Conservation (phyloP, 2,888 invertebrate species). For the Sicus ferrugineus region DNA sequence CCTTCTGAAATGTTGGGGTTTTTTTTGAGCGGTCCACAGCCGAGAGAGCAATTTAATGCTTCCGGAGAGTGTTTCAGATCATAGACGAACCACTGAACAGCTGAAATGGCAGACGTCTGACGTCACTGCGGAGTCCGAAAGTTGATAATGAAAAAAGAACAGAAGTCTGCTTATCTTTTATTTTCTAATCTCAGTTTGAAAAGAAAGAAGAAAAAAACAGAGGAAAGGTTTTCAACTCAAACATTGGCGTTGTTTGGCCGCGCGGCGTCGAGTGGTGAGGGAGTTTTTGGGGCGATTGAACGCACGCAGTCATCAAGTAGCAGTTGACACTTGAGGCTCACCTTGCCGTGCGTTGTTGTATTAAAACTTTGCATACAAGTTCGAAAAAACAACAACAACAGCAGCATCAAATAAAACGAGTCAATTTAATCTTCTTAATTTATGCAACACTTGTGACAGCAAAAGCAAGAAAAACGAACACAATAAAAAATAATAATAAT, state of each 20-base stretch:
- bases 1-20: too few species aligned
- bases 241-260: not conserved
- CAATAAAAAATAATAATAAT: not conserved
- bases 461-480: not conserved
- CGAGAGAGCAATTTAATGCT: conserved; percentile 12
- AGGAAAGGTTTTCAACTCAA: not conserved
- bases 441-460: conserved; percentile 33
- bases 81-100: not conserved
- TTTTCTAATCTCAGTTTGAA: not conserved
- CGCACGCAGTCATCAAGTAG: not conserved
- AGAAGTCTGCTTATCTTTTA: not conserved
- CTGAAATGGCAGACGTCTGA: not conserved
- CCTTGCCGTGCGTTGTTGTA: not conserved
- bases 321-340: not conserved
- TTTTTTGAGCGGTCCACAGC: not conserved
- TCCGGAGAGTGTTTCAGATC: not conserved
- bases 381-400: not conserved
- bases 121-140: not conserved
- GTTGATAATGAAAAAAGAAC: conserved; percentile 1
- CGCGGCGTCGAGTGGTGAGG: not conserved
- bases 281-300: not conserved
- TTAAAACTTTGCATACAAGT: not conserved
- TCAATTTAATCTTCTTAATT: conserved; percentile 26
- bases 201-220: not conserved
- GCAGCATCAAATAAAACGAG: not conserved